A percentile compares a stretch with the other conserved stretches of the same genome.
Evolutionary conservation across 2,797 vertebrate species (phyloP).

Genomic region (Adrianichthys oophorus): DNA sequence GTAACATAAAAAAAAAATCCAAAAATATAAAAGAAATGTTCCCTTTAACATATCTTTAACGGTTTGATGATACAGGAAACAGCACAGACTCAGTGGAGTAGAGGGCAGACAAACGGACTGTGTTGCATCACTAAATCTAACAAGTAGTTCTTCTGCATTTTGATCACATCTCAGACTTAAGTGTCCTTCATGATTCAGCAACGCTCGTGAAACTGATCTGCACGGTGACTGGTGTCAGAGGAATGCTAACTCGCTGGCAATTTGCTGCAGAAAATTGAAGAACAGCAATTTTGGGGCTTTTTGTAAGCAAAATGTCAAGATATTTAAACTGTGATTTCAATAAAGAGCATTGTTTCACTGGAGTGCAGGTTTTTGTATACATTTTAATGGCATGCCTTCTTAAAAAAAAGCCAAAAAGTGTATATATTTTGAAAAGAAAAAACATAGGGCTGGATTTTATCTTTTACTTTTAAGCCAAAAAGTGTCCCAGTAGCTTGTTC

Average conservation of each 20-base stretch:
- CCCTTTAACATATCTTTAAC: not conserved
- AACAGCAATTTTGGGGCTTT: slow-evolving; percentile 29
- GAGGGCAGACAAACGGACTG: slow-evolving; percentile 35
- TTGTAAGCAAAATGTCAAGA: slow-evolving; percentile 54
- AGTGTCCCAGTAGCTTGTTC: too few relatives aligned
- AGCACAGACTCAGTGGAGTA: slow-evolving; percentile 14
- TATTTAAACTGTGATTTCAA: slow-evolving; percentile 53
- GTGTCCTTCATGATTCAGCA: slow-evolving; percentile 76
- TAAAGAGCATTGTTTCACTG: slow-evolving; percentile 29
- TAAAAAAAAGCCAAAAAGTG: too few relatives aligned
- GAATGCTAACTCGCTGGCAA: slow-evolving; percentile 59
- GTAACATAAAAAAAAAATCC: too few relatives aligned
- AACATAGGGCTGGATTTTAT: too few relatives aligned
- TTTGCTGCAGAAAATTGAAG: slow-evolving; percentile 51
- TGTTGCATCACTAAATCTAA: slow-evolving; percentile 39
- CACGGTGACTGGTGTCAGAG: slow-evolving; percentile 63
- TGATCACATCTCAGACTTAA: slow-evolving; percentile 73
- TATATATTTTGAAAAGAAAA: too few relatives aligned
- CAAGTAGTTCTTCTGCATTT: slow-evolving; percentile 55
- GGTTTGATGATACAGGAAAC: slow-evolving; percentile 10
- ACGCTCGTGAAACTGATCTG: slow-evolving; percentile 66
- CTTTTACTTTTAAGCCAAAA: too few relatives aligned
- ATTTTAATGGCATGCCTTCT: slow-evolving; percentile 16
- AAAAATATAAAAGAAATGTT: not conserved
- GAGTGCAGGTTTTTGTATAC: slow-evolving; percentile 17